phyloP scores from a whole-genome alignment of 92 coral and sea anemone genomes.

The Zoanthus gigantus region DNA sequence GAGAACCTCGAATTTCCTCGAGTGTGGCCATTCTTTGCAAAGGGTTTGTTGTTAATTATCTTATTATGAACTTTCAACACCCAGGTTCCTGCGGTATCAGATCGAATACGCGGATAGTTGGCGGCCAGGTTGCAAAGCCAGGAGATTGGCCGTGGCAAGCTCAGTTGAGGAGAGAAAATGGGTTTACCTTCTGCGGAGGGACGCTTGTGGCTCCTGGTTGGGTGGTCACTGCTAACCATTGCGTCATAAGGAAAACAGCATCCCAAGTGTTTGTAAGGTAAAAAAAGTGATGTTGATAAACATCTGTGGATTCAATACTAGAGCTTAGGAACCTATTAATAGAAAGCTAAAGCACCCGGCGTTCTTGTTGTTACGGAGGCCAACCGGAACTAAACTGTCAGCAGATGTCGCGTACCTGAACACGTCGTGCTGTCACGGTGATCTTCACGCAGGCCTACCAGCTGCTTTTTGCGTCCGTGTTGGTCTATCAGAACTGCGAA shows the following conservation, averaged over 20 bases:
- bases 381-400: too few relatives aligned
- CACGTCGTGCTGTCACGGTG: too few relatives aligned
- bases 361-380: too few relatives aligned
- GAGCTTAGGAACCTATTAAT: too few relatives aligned
- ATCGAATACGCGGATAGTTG: constrained; percentile 2
- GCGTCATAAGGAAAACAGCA: constrained; percentile 9
- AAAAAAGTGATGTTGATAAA: neutral
- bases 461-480: too few relatives aligned
- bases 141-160: constrained; percentile 8
- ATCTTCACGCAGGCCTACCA: too few relatives aligned
- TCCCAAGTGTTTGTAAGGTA: constrained; percentile 25
- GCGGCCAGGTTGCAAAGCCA: constrained; percentile 7
- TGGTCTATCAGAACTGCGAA: too few relatives aligned
- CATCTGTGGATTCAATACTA: too few relatives aligned
- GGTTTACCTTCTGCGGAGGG: constrained; percentile 24
- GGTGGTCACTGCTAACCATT: constrained; percentile 30
- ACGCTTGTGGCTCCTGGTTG: constrained; percentile 23
- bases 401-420: too few relatives aligned
- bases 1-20: neutral
- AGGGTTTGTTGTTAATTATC: neutral
- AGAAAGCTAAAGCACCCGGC: too few relatives aligned
- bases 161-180: neutral
- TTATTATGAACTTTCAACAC: neutral
- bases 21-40: too few relatives aligned
- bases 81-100: constrained; percentile 5